Evolutionary conservation across 53 echinoderm and acorn worm species (phyloP).

Genomic region (Pentamera pediparva): DNA sequence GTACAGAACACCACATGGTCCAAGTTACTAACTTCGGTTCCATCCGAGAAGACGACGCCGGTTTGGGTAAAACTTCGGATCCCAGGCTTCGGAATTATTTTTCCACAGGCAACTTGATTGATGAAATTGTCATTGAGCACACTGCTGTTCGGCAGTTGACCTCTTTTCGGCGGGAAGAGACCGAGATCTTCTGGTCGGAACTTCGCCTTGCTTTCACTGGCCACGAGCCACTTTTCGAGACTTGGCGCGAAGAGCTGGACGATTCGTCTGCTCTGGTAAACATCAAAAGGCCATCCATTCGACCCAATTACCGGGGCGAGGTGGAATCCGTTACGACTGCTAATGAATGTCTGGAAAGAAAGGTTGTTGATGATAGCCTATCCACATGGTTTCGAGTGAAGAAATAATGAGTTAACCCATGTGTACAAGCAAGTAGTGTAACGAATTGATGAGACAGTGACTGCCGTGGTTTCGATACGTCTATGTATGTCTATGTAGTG

Average conservation of each 20-base stretch:
- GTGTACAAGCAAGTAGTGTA: background rate
- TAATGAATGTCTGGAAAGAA: slow-evolving; percentile 12
- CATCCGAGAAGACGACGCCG: slow-evolving; percentile 17
- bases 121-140: slow-evolving; percentile 22
- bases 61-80: background rate
- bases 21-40: background rate
- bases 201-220: background rate
- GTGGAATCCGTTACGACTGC: background rate
- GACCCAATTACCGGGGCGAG: slow-evolving; percentile 4
- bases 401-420: background rate
- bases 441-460: too few relatives aligned
- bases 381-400: background rate
- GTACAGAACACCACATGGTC: slow-evolving; percentile 6
- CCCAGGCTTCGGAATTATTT: background rate
- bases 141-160: background rate
- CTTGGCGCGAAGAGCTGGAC: background rate
- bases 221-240: background rate
- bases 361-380: background rate
- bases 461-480: too few relatives aligned
- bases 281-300: slow-evolving; percentile 14
- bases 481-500: too few relatives aligned
- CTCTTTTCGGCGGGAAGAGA: background rate
- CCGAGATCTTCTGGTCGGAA: slow-evolving; percentile 12
- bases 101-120: slow-evolving; percentile 7
- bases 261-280: background rate